Percentiles rank a stretch among this genome's conserved stretches.
Evolutionary conservation across 35 echinoderm and acorn worm genomes (phyloP).

Genomic region (Apostichopus californicus): DNA sequence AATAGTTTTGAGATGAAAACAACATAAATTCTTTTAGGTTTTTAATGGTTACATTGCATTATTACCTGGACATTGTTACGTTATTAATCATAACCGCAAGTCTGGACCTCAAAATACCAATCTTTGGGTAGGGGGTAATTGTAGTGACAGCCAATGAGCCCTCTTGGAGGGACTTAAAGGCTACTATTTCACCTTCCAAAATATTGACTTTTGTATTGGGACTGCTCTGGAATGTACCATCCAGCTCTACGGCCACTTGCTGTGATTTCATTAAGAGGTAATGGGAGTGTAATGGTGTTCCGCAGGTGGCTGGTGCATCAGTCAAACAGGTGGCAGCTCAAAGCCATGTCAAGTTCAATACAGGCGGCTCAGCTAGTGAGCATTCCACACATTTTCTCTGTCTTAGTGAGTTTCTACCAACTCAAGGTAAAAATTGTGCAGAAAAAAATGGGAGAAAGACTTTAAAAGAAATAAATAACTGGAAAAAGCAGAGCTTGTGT

Average conservation of each 20-base stretch:
- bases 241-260: conserved; percentile 17
- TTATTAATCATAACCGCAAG: conserved; percentile 39
- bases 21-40: neutral
- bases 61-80: conserved; percentile 36
- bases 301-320: conserved; percentile 36
- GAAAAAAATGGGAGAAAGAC: too few species aligned
- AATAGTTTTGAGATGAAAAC: neutral
- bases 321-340: conserved; percentile 7
- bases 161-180: conserved; percentile 21
- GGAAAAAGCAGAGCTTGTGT: too few species aligned
- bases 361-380: neutral
- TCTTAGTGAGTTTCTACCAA: neutral
- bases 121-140: conserved; percentile 11
- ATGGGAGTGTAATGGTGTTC: conserved; percentile 34
- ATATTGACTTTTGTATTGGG: conserved; percentile 10
- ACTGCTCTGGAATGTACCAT: neutral
- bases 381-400: conserved; percentile 44
- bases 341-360: neutral
- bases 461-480: too few species aligned
- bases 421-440: neutral
- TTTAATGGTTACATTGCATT: neutral
- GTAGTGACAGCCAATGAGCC: conserved; percentile 15
- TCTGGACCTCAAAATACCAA: conserved; percentile 36
- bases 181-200: conserved; percentile 35
- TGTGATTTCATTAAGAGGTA: conserved; percentile 26